Base-by-base conservation (phyloP, 2,113 vertebrate genomes). In the Coreoperca whiteheadi region DNA sequence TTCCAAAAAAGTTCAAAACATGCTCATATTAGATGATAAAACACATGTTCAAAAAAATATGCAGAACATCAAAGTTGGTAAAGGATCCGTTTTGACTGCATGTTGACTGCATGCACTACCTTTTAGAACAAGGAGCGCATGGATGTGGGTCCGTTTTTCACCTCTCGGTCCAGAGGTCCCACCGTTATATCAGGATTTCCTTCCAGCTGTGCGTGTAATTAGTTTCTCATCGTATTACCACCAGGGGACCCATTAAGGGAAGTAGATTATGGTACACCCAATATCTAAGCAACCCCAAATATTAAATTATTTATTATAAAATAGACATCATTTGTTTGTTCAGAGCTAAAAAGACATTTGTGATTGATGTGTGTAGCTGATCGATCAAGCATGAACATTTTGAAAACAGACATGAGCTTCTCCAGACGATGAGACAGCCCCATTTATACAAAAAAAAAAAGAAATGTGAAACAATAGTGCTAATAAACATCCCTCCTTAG, bases 151-250 rank as follows among this genome's bases (percentile, higher is more conserved):
- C 41, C 8, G 11, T 66, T 53, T 68, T 67, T 79, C 59, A 75
- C 63, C 32, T 77, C 57, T 78, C 25, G 3, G 77, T 68, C 23
- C 68, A 53, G 20, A 85, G 50, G 63, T 34, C 60, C 79, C 73
- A 74, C 85, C 82, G 61, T 87, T 92, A 64, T 83, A 88, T 91
- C 89, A 90, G 90, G 77, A 88, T 89, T 93, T 90, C 89, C 88
- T 79, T 93, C 93, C 90, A 93, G 91, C 90, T 90, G 89, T 89
- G 92, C 87, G 69, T 88, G 87, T 89, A 91, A 94, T 93, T 91
- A 93, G 82, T 89, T 92, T 92, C 90, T 91, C 91, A 93, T 94
- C 90, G 88, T 50, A 65, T 86, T 77, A 90, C 68, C 90, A 92
- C 85, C 87, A 89, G 89, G 88, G 81, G 79, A 90, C 76, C 84